Evolutionary conservation across 1,140 invertebrate species (phyloP), one percentile per base, ranked within the genome.

Genomic region (Archivesica marissinica): DNA sequence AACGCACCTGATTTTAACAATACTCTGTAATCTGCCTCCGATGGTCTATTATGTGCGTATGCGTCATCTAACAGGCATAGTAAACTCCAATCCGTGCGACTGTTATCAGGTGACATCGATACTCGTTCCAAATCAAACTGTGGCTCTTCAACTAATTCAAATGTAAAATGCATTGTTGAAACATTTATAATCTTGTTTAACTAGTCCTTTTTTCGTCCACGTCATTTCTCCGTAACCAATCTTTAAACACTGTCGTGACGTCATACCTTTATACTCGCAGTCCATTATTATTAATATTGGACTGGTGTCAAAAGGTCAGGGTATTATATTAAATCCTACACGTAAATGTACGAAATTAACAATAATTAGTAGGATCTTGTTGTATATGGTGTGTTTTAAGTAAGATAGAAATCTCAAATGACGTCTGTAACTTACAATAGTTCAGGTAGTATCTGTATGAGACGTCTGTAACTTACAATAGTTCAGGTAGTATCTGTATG

Each of bases 401-500:
- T 50, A 11, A 11, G 20, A 11, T 50, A 20, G 9, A 50, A 11
- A 50, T 50, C 9, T 11, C 11, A 50, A 50, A 11, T 11, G 9
- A 50, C 11, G 20, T 50, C 11, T 11, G 9, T 50, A 30, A 30
- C 61, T 64, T 13, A 38, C 20, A 38, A 75, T 11, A 11, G 44
- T 50, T 50, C 44, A 11, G 20, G 9, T 50, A 20, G 9, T 11
- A 11, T 11, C 20, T 11, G 20, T 11, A 50, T 11, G 9, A 50
- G 9, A 50, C 11, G 20, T 50, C 11, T 11, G 9, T 50, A 30
- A 30, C 61, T 64, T 13, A 38, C 20, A 38, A 75, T 54, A 28
- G 28, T 41, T 35, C 0, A 82, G 39, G 68, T 82, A 82, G 28
- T 72, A 82, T 54, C 52, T 33, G 52, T 82, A 82, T 2, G 79